A percentile compares a stretch with the other conserved stretches of the same genome.
phyloP scores from a whole-genome alignment of 2,113 vertebrate species.

The Brienomyrus longianalis region DNA sequence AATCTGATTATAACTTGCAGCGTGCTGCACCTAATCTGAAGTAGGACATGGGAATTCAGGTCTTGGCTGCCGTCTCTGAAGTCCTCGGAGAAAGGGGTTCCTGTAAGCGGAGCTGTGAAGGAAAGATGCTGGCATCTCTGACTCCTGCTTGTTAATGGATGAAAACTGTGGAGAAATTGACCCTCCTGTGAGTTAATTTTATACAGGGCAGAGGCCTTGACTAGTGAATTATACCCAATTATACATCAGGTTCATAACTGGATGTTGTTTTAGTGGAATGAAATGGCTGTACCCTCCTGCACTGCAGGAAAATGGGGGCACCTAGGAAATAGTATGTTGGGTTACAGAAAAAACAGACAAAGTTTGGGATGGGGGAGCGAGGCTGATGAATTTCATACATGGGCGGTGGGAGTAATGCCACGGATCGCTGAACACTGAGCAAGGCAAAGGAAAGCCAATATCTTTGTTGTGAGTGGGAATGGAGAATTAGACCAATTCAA shows the following conservation, averaged over 20 bases:
- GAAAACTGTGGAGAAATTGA: not conserved
- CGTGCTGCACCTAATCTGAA: conserved; percentile 1
- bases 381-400: not conserved
- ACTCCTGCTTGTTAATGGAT: not conserved
- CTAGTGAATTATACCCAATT: not conserved
- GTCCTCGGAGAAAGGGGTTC: not conserved
- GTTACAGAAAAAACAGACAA: not conserved
- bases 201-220: not conserved
- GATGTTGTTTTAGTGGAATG: not conserved
- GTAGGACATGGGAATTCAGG: not conserved
- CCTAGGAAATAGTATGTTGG: not conserved
- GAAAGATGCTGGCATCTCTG: not conserved
- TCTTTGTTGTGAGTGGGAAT: not conserved
- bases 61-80: not conserved
- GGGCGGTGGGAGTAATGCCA: not conserved
- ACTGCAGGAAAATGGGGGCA: not conserved
- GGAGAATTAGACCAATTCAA: not conserved
- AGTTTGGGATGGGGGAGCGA: not conserved
- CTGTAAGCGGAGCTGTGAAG: not conserved
- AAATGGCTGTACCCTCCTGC: not conserved
- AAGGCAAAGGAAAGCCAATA: not conserved
- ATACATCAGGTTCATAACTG: not conserved
- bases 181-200: not conserved
- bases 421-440: not conserved
- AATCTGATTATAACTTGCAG: conserved; percentile 10